Base-by-base conservation (phyloP, 2,113 vertebrate genomes). In the Phalacrocorax aristotelis region DNA sequence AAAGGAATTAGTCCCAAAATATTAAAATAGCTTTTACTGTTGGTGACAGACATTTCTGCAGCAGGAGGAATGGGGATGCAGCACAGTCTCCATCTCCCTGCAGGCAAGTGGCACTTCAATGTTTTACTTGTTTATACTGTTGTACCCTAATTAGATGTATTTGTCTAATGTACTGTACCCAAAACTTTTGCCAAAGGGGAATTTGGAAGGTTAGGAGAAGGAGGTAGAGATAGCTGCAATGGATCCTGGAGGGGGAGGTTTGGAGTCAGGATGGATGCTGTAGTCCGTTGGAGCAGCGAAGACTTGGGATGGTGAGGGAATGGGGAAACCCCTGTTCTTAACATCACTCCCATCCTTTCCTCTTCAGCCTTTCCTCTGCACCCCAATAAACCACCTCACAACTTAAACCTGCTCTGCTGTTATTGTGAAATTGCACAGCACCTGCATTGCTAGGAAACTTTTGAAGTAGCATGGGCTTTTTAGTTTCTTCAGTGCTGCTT, bases 1-100 rank as follows among this genome's bases (percentile, higher is more conserved):
- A 7, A 74, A 26, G 27, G 58, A 66, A 32, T 44, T n/a, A 2
- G 14, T 55, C 60, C 32, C 1, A 0, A n/a, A 65, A 29, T 2
- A 1, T 48, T 86, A 22, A 51, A 58, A 44, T 23, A 22, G 36
- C 22, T n/a, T 26, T 55, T 52, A 2, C 23, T 15, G 5, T 3
- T 5, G 42, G 26, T 7, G n/a, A n/a, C 44, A 23, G 84, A 5
- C 14, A 12, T 23, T 64, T 20, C 74, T 76, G 84, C 49, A 55
- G 80, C 13, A 36, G 72, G 36, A 64, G 80, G 32, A 51, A 61
- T 55, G 51, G 69, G 62, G 76, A 36, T 32, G 70, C 42, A 26
- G 60, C 58, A 18, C 70, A 9, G 29, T 9, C n/a, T 46, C 76
- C 58, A 32, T 15, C 64, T 54, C 69, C 51, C 44, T 12, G 26